These are phyloP conservation scores for Drosophila tripunctata DNA, from an alignment of 2,888 invertebrate species.

Conservation along the genomic window DNA sequence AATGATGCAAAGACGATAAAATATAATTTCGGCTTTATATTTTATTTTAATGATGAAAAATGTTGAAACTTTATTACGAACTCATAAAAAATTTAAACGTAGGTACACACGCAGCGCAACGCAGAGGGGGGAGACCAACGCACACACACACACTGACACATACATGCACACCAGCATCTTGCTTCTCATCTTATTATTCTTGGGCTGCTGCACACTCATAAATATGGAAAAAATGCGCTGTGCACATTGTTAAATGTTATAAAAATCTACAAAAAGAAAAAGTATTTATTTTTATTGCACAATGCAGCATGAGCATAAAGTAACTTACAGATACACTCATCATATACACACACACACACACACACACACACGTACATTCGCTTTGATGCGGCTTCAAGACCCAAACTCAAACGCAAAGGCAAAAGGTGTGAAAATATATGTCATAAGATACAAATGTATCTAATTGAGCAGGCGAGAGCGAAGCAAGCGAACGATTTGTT, in stretches of 20 bases:
- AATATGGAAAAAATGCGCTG: constrained; percentile 64
- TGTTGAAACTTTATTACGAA: constrained; percentile 83
- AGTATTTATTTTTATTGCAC: constrained; percentile 77
- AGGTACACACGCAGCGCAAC: constrained; percentile 50
- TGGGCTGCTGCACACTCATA: constrained; percentile 55
- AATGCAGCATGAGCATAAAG: constrained; percentile 60
- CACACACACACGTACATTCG: constrained; percentile 17
- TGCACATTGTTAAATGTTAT: constrained; percentile 75
- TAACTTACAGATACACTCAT: constrained; percentile 54
- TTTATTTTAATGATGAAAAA: constrained; percentile 84
- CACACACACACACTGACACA: constrained; percentile 26
- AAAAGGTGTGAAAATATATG: constrained; percentile 78
- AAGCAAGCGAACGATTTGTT: constrained; percentile 63
- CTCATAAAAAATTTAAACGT: constrained; percentile 79
- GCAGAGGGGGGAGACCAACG: constrained; percentile 44
- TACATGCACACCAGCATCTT: constrained; percentile 22
- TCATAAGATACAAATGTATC: constrained; percentile 81
- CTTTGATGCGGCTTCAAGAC: constrained; percentile 21
- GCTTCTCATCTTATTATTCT: constrained; percentile 18
- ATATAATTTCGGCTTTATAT: constrained; percentile 82
- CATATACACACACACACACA: constrained; percentile 7
- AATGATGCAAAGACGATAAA: constrained; percentile 82
- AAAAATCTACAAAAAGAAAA: constrained; percentile 56
- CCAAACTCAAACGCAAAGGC: constrained; percentile 36
- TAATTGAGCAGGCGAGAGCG: constrained; percentile 75